Evolutionary conservation across 2,888 invertebrate genomes (phyloP).

Genomic region (Synergus umbraculus): DNA sequence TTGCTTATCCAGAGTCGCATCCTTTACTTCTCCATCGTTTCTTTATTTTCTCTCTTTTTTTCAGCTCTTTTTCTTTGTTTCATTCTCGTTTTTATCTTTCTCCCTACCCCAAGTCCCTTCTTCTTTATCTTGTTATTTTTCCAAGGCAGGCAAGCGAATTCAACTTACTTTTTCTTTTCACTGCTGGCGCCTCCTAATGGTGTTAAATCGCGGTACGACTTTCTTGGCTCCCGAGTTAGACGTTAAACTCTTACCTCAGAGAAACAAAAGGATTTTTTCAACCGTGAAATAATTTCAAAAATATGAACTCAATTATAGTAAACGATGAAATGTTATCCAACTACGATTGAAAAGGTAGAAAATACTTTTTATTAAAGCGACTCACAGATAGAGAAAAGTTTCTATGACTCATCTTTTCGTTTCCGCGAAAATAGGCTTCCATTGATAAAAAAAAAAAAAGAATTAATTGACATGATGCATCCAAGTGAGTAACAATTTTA

Average conservation of each 20-base stretch:
- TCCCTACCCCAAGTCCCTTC: constrained; percentile 23
- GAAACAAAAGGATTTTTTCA: constrained; percentile 23
- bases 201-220: constrained; percentile 44
- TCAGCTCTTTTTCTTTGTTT: constrained; percentile 42
- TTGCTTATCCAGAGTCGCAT: constrained; percentile 61
- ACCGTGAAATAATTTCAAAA: not conserved
- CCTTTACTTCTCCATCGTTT: constrained; percentile 48
- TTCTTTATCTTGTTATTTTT: constrained; percentile 30
- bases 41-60: constrained; percentile 45
- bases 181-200: constrained; percentile 45
- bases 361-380: too few species aligned
- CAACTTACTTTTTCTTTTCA: constrained; percentile 24
- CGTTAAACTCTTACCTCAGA: constrained; percentile 34
- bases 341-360: too few species aligned
- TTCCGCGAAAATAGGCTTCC: too few species aligned
- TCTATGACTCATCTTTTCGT: too few species aligned
- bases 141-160: constrained; percentile 33
- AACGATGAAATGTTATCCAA: too few species aligned
- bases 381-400: too few species aligned
- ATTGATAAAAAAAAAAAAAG: too few species aligned
- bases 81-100: constrained; percentile 47
- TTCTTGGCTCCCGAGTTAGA: constrained; percentile 33
- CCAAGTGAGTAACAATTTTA: not conserved
- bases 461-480: too few species aligned
- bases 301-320: not conserved